phyloP scores from a whole-genome alignment of 2,113 vertebrate species.

The Conger conger region DNA sequence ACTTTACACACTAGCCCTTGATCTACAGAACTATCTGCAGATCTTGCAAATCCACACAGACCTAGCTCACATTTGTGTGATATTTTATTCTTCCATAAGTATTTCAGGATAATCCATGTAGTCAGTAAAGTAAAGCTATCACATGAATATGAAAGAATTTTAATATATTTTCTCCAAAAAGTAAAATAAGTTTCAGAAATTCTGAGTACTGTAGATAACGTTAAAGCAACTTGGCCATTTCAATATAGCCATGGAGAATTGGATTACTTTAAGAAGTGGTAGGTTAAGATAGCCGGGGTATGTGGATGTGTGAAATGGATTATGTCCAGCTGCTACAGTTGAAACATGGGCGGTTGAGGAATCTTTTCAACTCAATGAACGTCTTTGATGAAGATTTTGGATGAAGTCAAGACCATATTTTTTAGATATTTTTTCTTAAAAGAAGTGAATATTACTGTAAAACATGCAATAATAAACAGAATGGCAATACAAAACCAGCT shows the following conservation, averaged over 20 bases:
- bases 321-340: conserved; percentile 51
- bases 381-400: not conserved
- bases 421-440: not conserved
- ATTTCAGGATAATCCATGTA: conserved; percentile 53
- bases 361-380: not conserved
- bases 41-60: conserved; percentile 12
- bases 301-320: conserved; percentile 48
- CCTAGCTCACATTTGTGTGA: conserved; percentile 31
- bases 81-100: conserved; percentile 39
- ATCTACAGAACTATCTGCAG: not conserved
- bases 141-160: conserved; percentile 55
- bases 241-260: conserved; percentile 52
- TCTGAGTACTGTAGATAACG: conserved; percentile 51
- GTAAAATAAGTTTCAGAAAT: conserved; percentile 51
- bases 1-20: not conserved
- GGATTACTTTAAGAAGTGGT: conserved; percentile 64
- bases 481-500: not conserved
- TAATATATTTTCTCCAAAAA: conserved; percentile 33
- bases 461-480: conserved; percentile 2
- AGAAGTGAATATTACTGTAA: conserved; percentile 1
- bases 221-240: conserved; percentile 47
- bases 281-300: conserved; percentile 44
- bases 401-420: not conserved
- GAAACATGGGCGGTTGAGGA: conserved; percentile 20
- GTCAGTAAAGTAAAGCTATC: conserved; percentile 51